A percentile compares a stretch with the other conserved stretches of the same genome.
These are phyloP conservation scores for Seira musarum DNA, from an alignment of 2,888 invertebrate species.

Conservation along the genomic window DNA sequence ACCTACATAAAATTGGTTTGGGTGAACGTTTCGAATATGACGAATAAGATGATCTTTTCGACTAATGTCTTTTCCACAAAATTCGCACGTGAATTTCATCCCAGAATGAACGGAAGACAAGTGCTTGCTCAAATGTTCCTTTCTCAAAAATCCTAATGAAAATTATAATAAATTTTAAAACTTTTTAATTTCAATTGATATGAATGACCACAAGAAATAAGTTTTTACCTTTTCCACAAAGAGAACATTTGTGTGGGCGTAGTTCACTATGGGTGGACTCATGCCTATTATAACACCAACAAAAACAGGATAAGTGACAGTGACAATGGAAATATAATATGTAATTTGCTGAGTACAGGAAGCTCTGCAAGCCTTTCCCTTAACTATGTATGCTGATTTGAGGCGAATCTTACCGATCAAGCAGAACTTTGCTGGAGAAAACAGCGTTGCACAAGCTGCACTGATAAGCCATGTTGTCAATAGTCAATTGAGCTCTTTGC, in stretches of 20 bases:
- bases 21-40: conserved; percentile 68
- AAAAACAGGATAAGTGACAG: too few relatives aligned
- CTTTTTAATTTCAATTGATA: conserved; percentile 8
- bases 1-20: conserved; percentile 63
- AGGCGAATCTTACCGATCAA: conserved; percentile 51
- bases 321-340: too few relatives aligned
- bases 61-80: conserved; percentile 66
- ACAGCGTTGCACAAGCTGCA: conserved; percentile 65
- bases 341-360: too few relatives aligned
- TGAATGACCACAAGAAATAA: neutral
- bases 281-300: conserved; percentile 54
- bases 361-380: neutral
- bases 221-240: conserved; percentile 62
- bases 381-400: neutral
- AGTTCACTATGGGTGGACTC: conserved; percentile 58
- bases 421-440: conserved; percentile 58
- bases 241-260: conserved; percentile 65
- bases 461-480: conserved; percentile 27
- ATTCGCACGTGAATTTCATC: conserved; percentile 65
- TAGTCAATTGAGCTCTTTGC: neutral
- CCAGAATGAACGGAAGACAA: conserved; percentile 65
- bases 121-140: conserved; percentile 67
- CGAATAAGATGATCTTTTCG: conserved; percentile 67
- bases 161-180: neutral
- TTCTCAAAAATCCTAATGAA: conserved; percentile 60